Evolutionary conservation across 2,113 vertebrate genomes (phyloP).

Genomic region (Alethe castanea): DNA sequence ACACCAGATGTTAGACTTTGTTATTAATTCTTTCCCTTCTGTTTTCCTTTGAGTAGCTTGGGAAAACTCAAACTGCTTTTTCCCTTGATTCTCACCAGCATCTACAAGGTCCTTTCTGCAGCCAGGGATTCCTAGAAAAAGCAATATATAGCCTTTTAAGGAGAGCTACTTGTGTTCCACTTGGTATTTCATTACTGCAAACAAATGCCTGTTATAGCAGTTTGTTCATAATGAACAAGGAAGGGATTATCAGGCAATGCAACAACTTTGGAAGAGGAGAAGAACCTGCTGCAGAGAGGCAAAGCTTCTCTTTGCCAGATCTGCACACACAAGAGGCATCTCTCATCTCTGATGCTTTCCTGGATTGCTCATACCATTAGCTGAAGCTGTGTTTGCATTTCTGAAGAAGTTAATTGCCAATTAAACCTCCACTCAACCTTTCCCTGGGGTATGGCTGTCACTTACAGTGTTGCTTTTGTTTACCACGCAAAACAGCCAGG

Average conservation of each 20-base stretch:
- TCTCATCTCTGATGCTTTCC: neutral
- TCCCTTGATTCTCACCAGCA: too few species aligned
- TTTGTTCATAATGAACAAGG: neutral
- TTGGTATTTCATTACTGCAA: neutral
- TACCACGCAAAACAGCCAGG: neutral
- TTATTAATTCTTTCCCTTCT: too few species aligned
- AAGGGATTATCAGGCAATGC: neutral
- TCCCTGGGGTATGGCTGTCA: neutral
- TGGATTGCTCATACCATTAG: neutral
- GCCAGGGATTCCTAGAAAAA: neutral
- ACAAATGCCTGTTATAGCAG: neutral
- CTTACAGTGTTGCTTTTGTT: neutral
- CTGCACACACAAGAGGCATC: neutral
- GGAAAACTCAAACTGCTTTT: too few species aligned
- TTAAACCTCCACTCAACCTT: neutral
- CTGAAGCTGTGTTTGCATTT: slow-evolving; percentile 2
- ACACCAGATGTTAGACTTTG: too few species aligned
- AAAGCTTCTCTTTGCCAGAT: neutral
- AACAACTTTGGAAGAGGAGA: neutral
- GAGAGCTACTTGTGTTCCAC: neutral
- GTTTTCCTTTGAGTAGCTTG: too few species aligned
- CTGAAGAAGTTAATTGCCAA: neutral
- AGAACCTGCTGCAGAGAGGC: neutral
- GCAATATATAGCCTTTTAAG: neutral
- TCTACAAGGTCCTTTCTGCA: neutral